Conservation (phyloP, 2,113 vertebrate species). For the Eupsittula cactorum region DNA sequence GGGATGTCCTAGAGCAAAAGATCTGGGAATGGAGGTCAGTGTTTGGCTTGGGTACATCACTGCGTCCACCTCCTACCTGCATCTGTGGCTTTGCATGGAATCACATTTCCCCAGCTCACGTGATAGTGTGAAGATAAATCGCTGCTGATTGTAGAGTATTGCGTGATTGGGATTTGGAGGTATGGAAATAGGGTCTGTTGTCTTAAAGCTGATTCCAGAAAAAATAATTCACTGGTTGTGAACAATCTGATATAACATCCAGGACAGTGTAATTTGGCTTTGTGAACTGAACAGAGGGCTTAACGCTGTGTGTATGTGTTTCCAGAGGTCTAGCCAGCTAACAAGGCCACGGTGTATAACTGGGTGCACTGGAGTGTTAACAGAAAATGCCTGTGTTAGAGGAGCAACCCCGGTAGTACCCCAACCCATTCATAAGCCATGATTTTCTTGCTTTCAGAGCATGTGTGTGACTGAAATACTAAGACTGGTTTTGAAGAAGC, state of each 20-base stretch:
- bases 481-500: not conserved
- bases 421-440: not conserved
- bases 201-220: not conserved
- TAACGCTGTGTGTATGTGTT: not conserved
- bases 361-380: not conserved
- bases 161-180: not conserved
- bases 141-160: not conserved
- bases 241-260: not conserved
- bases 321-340: not conserved
- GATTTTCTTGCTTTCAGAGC: not conserved
- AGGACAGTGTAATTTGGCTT: not conserved
- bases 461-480: not conserved
- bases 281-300: not conserved
- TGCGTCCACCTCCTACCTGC: not conserved
- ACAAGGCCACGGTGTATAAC: accelerated
- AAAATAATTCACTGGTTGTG: not conserved
- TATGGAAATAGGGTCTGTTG: not conserved
- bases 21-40: not conserved
- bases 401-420: not conserved
- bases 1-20: not conserved
- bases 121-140: accelerated
- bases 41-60: not conserved
- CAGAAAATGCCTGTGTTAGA: not conserved
- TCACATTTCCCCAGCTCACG: not conserved
- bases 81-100: not conserved